phyloP scores from a whole-genome alignment of 2,888 invertebrate species.

The Thymelicus sylvestris region DNA sequence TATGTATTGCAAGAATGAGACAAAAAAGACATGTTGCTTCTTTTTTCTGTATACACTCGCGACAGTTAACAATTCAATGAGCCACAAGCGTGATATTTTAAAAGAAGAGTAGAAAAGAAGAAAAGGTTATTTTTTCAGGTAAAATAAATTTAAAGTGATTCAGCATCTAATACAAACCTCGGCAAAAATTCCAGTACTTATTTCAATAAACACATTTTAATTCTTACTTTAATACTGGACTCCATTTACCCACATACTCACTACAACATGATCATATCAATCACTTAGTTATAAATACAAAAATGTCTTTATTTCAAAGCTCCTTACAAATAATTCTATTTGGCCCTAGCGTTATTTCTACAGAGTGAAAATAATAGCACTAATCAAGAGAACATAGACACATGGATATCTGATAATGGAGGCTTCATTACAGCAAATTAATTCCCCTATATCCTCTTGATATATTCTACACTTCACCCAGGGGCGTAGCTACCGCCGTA shows the following conservation, averaged over 20 bases:
- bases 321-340: constrained; percentile 32
- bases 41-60: too few relatives aligned
- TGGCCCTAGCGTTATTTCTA: constrained; percentile 34
- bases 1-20: background rate
- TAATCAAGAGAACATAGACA: background rate
- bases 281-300: constrained; percentile 27
- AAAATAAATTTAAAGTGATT: background rate
- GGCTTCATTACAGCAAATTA: too few relatives aligned
- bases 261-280: constrained; percentile 12
- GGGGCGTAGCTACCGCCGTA: too few relatives aligned
- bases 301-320: constrained; percentile 33
- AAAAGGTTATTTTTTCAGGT: constrained; percentile 9
- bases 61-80: too few relatives aligned
- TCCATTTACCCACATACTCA: constrained; percentile 18
- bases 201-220: constrained; percentile 8
- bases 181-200: constrained; percentile 16
- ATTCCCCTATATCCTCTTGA: background rate
- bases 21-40: too few relatives aligned
- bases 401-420: background rate
- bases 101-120: background rate
- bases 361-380: constrained; percentile 1
- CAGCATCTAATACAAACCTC: constrained; percentile 22
- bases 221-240: constrained; percentile 34
- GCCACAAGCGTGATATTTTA: too few relatives aligned
- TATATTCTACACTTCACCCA: background rate